Evolutionary conservation across 2,797 vertebrate species (phyloP).

Genomic region (Hozukius guyotensis): DNA sequence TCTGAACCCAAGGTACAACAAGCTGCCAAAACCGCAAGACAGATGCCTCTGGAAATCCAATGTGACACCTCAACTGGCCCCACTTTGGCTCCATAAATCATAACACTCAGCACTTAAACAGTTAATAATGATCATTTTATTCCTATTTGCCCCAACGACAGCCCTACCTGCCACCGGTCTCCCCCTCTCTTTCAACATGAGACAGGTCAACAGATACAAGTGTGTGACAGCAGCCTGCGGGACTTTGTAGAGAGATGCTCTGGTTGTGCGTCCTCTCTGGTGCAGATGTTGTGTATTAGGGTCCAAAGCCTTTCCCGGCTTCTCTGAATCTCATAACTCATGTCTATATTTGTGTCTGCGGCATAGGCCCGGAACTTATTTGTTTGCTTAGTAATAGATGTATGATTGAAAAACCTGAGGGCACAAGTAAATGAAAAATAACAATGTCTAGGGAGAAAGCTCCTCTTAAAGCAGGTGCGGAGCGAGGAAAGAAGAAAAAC

Average conservation of each 20-base stretch:
- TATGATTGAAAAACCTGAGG: slow-evolving; percentile 84
- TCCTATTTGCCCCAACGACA: slow-evolving; percentile 35
- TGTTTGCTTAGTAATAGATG: slow-evolving; percentile 85
- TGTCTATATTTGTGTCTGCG: slow-evolving; percentile 86
- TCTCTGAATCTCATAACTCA: slow-evolving; percentile 84
- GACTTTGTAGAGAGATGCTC: slow-evolving; percentile 59
- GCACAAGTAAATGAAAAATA: slow-evolving; percentile 88
- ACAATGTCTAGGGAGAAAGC: slow-evolving; percentile 76
- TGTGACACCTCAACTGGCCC: slow-evolving; percentile 88
- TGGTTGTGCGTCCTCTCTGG: slow-evolving; percentile 64
- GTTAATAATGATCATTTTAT: slow-evolving; percentile 85
- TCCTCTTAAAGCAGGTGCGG: slow-evolving; percentile 81
- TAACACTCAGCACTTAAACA: slow-evolving; percentile 85
- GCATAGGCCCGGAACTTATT: slow-evolving; percentile 82
- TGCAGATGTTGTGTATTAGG: slow-evolving; percentile 83
- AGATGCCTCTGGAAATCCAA: slow-evolving; percentile 90
- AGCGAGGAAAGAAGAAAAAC: slow-evolving; percentile 49
- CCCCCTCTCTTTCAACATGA: slow-evolving; percentile 31
- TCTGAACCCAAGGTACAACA: slow-evolving; percentile 86
- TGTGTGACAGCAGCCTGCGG: slow-evolving; percentile 41
- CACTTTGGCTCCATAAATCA: slow-evolving; percentile 90
- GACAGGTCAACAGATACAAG: slow-evolving; percentile 52
- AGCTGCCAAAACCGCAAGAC: slow-evolving; percentile 90
- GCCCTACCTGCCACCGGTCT: slow-evolving; percentile 42
- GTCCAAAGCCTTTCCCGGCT: slow-evolving; percentile 74